A percentile compares a stretch with the other conserved stretches of the same genome.
Conservation (phyloP, 2,888 invertebrate genomes). For the Abrostola tripartita region DNA sequence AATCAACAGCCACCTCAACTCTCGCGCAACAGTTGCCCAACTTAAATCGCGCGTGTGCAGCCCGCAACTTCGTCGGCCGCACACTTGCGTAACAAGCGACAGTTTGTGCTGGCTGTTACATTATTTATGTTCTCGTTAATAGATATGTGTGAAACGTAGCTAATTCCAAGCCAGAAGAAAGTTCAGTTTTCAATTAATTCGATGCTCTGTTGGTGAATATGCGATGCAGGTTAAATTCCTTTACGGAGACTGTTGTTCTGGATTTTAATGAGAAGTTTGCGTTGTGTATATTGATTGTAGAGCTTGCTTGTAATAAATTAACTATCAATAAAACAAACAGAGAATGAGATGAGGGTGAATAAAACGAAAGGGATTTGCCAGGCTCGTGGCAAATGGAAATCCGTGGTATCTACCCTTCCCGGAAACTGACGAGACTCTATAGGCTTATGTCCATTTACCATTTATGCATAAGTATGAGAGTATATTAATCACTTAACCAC, state of each 20-base stretch:
- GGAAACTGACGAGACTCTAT: no score
- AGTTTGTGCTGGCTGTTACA: slow-evolving; percentile 52
- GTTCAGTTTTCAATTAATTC: slow-evolving; percentile 41
- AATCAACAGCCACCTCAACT: not conserved
- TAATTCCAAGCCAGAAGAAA: slow-evolving; percentile 47
- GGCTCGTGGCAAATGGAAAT: no score
- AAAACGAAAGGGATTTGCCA: no score
- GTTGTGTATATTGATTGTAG: slow-evolving; percentile 8
- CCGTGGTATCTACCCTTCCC: no score
- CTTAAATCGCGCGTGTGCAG: slow-evolving; percentile 1
- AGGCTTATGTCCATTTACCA: no score
- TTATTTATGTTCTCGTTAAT: slow-evolving; percentile 36
- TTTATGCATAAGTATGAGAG: no score
- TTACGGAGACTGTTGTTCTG: slow-evolving; percentile 6
- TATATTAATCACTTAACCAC: no score
- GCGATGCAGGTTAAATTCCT: slow-evolving; percentile 29
- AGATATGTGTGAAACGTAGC: slow-evolving; percentile 44
- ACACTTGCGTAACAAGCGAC: slow-evolving; percentile 57
- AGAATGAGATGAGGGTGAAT: no score
- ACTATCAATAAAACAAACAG: no score
- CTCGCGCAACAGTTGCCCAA: not conserved
- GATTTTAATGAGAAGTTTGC: not conserved
- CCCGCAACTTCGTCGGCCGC: slow-evolving; percentile 10
- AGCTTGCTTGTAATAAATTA: slow-evolving; percentile 7
- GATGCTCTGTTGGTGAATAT: slow-evolving; percentile 38